Evolutionary conservation across 2,797 vertebrate species (phyloP), one percentile per base, ranked within the genome.

Genomic region (Stomatorhinus walkeri): DNA sequence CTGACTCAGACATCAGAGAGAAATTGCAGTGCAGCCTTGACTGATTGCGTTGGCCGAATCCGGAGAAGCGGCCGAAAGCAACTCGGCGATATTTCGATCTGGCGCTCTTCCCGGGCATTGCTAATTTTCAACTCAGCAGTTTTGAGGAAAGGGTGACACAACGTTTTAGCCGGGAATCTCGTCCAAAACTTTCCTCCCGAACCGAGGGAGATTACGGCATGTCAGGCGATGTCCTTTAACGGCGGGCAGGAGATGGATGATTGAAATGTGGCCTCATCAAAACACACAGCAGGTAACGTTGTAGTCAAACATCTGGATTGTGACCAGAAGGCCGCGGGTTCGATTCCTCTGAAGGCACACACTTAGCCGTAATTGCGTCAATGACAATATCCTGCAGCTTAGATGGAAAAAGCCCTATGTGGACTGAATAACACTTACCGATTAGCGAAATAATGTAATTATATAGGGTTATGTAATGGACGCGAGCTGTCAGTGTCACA

Each of bases 81-180:
- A 76, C 83, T 51, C 81, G 22, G 49, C 89, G 76, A 90, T 90
- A 83, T 90, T 89, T 68, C 87, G 59, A 89, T 85, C 89, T 89
- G 64, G 76, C 88, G 2, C 64, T 40, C 36, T 87, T 88, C 89
- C 88, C 90, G 87, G 88, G 87, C 79, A 28, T 24, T 64, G 32
- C 85, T 68, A 87, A 89, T 87, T 87, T 43, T 90, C 87, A 90
- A 88, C 83, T 85, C 54, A 87, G 87, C 88, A 59, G 64, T 84
- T 88, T 89, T 61, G 85, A 12, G 52, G n/a, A 48, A 56, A 81
- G 83, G 88, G 24, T 89, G 72, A 87, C 88, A 83, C 90, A 83
- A 61, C 36, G 43, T 68, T 89, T 87, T 36, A 72, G 72, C 49
- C 59, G 52, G 72, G 52, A 36, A 24, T 46, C n/a, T 19, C 14